These are phyloP conservation scores for Ptilonorhynchus violaceus DNA, from an alignment of 2,113 vertebrate genomes.

Conservation along the genomic window DNA sequence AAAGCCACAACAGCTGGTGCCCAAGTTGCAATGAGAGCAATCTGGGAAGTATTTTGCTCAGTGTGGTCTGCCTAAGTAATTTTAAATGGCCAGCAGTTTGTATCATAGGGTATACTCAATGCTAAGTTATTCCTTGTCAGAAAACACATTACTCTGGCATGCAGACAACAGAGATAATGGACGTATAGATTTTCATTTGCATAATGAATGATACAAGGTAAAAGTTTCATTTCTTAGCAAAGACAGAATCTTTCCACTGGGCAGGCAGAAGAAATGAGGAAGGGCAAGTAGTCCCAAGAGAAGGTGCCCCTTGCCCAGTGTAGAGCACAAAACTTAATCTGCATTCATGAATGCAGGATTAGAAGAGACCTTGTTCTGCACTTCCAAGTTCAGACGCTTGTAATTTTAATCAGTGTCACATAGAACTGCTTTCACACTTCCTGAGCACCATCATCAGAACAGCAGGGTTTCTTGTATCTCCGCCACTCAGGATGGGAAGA, in stretches of 20 bases:
- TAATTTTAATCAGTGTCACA: neutral
- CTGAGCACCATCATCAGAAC: neutral
- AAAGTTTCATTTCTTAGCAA: neutral
- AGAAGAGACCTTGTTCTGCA: neutral
- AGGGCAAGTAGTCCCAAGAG: neutral
- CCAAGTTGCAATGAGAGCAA: neutral
- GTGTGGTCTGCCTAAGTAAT: neutral
- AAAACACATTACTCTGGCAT: neutral
- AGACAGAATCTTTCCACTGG: neutral
- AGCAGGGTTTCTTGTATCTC: neutral
- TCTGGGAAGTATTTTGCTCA: neutral
- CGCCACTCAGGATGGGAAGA: neutral
- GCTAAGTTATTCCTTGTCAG: neutral
- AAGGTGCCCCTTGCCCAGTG: neutral
- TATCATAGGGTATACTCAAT: neutral
- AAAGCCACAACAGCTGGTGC: neutral
- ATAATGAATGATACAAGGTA: neutral
- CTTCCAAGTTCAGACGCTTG: neutral
- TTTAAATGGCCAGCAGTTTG: neutral
- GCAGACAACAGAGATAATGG: neutral
- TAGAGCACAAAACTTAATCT: neutral
- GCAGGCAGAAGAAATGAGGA: neutral
- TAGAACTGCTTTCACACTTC: neutral
- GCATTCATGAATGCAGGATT: neutral
- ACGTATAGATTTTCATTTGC: neutral